Evolutionary conservation across 2,888 invertebrate genomes (phyloP).

Genomic region (Agrotis puta): DNA sequence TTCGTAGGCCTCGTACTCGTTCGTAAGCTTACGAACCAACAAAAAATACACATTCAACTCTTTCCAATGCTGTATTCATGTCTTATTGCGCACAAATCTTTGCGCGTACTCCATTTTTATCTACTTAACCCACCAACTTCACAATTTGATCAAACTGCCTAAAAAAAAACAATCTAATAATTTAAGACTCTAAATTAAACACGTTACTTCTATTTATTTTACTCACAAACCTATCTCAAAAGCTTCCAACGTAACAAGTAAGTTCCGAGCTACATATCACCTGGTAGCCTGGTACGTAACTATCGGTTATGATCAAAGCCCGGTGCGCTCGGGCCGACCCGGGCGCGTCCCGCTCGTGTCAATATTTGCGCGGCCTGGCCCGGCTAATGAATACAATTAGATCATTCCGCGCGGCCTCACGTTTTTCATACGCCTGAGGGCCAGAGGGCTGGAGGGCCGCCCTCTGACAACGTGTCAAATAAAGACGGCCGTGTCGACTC

Average conservation of each 20-base stretch:
- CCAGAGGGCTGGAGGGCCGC: conserved; percentile 65
- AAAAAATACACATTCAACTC: neutral
- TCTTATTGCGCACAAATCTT: neutral
- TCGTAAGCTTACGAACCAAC: neutral
- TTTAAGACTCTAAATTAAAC: neutral
- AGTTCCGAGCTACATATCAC: conserved; percentile 35
- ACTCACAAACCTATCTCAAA: neutral
- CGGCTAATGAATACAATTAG: conserved; percentile 91
- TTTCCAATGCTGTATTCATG: neutral
- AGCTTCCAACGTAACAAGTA: conserved; percentile 8
- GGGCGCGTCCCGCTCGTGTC: conserved; percentile 80
- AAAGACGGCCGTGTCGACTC: conserved; percentile 75
- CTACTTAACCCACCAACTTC: neutral
- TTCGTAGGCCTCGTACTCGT: too few relatives aligned
- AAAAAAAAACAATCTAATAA: neutral
- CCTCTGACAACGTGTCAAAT: conserved; percentile 85
- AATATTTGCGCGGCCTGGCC: conserved; percentile 89
- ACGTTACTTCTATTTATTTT: conserved; percentile 5
- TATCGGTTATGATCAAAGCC: conserved; percentile 69
- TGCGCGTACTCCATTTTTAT: neutral
- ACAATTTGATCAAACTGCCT: conserved; percentile 1
- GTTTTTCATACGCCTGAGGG: conserved; percentile 87
- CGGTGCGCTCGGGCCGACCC: conserved; percentile 58
- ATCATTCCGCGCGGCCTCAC: conserved; percentile 91
- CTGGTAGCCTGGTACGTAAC: conserved; percentile 42